Evolutionary conservation across 2,888 invertebrate species (phyloP).

Genomic region (Sclerodermus sp.): DNA sequence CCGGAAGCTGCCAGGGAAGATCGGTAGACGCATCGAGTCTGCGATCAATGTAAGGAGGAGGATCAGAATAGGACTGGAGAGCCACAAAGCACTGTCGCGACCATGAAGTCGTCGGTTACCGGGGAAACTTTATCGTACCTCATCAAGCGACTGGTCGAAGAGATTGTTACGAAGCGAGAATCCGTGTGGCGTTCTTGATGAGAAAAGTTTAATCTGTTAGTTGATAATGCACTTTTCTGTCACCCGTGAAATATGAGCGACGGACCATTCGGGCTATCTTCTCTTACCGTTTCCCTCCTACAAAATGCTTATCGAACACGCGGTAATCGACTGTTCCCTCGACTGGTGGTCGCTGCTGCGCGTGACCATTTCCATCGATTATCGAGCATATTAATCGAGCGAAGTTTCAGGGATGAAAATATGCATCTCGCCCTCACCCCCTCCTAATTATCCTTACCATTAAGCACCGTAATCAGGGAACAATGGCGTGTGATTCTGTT

Average conservation of each 20-base stretch:
- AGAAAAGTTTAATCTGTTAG: constrained; percentile 36
- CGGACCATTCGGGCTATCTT: background rate
- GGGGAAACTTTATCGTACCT: constrained; percentile 28
- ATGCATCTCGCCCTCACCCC: too few relatives aligned
- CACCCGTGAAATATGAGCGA: constrained; percentile 29
- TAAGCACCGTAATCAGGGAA: too few relatives aligned
- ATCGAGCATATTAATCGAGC: too few relatives aligned
- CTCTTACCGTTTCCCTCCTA: too few relatives aligned
- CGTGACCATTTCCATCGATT: too few relatives aligned
- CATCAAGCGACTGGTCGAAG: constrained; percentile 21
- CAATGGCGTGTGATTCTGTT: too few relatives aligned
- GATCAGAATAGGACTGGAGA: constrained; percentile 11
- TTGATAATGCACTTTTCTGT: constrained; percentile 24
- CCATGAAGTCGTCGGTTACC: constrained; percentile 30
- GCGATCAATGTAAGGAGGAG: constrained; percentile 1
- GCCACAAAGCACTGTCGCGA: constrained; percentile 4
- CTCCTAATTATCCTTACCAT: too few relatives aligned
- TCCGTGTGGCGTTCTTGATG: constrained; percentile 24
- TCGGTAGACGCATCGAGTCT: constrained; percentile 10
- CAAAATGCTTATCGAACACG: too few relatives aligned
- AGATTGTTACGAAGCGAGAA: constrained; percentile 24
- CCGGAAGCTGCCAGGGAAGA: constrained; percentile 8
- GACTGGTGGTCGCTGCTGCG: too few relatives aligned
- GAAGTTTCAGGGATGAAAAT: too few relatives aligned
- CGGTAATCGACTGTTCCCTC: too few relatives aligned